phyloP scores from a whole-genome alignment of 2,113 vertebrate species.

The Jaculus jaculus region DNA sequence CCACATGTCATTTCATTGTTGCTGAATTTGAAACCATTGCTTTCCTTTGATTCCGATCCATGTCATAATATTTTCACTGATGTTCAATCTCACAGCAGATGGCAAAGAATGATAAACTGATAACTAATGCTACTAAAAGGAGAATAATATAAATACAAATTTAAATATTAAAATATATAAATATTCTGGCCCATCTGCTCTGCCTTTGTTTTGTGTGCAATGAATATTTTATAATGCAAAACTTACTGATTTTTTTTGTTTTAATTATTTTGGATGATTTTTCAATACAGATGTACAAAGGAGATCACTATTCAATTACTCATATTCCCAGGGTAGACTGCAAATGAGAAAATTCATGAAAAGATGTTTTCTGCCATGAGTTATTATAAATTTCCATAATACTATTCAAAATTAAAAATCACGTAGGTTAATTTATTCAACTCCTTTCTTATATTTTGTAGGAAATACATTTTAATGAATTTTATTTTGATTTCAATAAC shows the following conservation, averaged over 20 bases:
- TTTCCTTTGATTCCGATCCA: background rate
- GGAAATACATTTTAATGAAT: background rate
- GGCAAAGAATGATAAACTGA: background rate
- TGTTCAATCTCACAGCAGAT: background rate
- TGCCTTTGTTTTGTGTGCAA: background rate
- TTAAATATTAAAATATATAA: background rate
- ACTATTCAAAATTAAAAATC: background rate
- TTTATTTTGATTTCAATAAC: background rate
- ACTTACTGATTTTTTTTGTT: background rate
- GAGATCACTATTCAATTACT: background rate
- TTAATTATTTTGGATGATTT: background rate
- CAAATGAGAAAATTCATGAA: background rate
- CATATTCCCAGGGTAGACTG: background rate
- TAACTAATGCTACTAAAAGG: background rate
- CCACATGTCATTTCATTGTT: background rate
- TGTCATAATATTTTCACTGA: background rate
- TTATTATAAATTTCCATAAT: background rate
- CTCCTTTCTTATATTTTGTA: background rate
- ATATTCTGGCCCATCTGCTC: background rate
- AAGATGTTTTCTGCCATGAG: background rate
- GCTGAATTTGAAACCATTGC: background rate
- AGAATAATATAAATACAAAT: background rate
- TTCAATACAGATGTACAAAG: background rate
- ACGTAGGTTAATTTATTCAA: background rate
- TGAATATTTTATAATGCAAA: background rate